Conservation (phyloP, 2,113 vertebrate species). For the Oncorhynchus kisutch region DNA sequence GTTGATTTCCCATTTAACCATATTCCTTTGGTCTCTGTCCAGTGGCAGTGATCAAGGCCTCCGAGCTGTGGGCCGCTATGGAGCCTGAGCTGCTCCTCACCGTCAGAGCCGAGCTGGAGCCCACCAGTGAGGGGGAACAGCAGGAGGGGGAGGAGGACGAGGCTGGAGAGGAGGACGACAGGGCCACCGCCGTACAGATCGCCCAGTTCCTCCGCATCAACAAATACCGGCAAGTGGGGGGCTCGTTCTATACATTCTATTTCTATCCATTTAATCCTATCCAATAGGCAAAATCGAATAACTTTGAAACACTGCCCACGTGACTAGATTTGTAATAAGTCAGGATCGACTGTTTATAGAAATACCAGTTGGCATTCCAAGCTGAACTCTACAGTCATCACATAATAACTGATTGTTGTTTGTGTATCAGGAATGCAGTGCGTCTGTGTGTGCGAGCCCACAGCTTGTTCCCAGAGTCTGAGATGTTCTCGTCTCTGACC, state of each 20-base stretch:
- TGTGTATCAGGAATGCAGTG: conserved; percentile 78
- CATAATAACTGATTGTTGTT: neutral
- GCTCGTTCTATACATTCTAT: too few species aligned
- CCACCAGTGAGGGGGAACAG: conserved; percentile 51
- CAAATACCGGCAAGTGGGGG: conserved; percentile 83
- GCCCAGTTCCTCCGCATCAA: conserved; percentile 78
- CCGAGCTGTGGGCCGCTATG: conserved; percentile 93
- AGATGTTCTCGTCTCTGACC: conserved; percentile 73
- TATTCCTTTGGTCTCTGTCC: neutral
- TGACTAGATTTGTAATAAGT: too few species aligned
- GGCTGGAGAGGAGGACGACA: conserved; percentile 55
- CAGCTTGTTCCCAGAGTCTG: conserved; percentile 69
- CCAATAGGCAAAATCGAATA: too few species aligned
- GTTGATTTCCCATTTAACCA: too few species aligned
- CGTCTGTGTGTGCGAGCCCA: conserved; percentile 74
- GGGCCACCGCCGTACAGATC: conserved; percentile 74
- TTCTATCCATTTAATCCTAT: too few species aligned
- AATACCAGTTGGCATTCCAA: too few species aligned
- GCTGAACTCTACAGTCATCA: too few species aligned
- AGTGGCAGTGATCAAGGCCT: conserved; percentile 75
- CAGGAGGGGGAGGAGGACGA: conserved; percentile 25
- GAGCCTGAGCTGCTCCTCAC: conserved; percentile 84
- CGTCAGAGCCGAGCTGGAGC: conserved; percentile 68
- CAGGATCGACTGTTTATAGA: too few species aligned
- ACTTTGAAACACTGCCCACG: too few species aligned